Evolutionary conservation across 2,888 invertebrate genomes (phyloP).

Genomic region (Calameuta idolon): DNA sequence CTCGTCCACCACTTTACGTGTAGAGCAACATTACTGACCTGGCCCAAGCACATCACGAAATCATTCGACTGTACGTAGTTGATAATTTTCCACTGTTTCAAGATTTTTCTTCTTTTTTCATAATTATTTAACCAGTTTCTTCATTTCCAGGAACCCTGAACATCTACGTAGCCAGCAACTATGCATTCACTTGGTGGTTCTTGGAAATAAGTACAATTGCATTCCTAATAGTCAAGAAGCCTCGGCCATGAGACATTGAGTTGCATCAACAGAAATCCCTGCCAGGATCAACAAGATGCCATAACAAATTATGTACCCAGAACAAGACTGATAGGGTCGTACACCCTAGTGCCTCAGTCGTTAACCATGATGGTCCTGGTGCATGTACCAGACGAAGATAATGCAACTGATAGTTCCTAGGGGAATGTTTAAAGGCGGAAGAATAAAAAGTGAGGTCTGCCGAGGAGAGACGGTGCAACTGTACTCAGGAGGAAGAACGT

Average conservation of each 20-base stretch:
- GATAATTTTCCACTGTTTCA: background rate
- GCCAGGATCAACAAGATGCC: slow-evolving; percentile 58
- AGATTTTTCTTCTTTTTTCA: background rate
- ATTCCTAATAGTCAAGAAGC: slow-evolving; percentile 33
- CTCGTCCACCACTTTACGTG: background rate
- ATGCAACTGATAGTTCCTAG: background rate
- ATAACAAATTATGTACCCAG: slow-evolving; percentile 31
- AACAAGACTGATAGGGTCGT: slow-evolving; percentile 37
- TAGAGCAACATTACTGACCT: slow-evolving; percentile 4
- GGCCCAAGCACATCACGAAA: background rate
- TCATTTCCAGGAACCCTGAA: background rate
- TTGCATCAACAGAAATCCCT: slow-evolving; percentile 52
- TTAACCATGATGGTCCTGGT: background rate
- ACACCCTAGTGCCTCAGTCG: slow-evolving; percentile 18
- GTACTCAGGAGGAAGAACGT: background rate
- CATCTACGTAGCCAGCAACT: background rate
- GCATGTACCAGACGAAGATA: background rate
- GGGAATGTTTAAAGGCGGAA: background rate
- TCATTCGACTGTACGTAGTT: background rate
- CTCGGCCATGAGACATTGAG: slow-evolving; percentile 30
- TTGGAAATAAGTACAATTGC: slow-evolving; percentile 24
- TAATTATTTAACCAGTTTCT: background rate
- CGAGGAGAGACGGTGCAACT: background rate
- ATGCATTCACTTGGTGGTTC: background rate
- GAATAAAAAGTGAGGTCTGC: background rate